Evolutionary conservation across 1,140 invertebrate genomes (phyloP).

Genomic region (Acyrthosiphon pisum): DNA sequence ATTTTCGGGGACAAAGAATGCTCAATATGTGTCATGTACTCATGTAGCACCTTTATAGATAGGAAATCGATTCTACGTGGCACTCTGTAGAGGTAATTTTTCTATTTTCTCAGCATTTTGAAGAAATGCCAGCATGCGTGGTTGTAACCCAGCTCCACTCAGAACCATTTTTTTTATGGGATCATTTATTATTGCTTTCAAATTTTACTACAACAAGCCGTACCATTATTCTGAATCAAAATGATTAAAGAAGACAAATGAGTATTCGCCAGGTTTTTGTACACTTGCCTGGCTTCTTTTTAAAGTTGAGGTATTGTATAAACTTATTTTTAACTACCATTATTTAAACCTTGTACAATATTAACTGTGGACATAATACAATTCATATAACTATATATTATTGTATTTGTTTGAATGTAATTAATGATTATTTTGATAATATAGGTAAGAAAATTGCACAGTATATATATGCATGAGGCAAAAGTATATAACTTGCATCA

Average conservation of each 20-base stretch:
- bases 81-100: neutral
- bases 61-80: neutral
- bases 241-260: constrained; percentile 8
- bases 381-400: too few species aligned
- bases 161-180: neutral
- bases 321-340: too few species aligned
- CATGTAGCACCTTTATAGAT: neutral
- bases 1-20: neutral
- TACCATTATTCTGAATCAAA: neutral
- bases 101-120: neutral
- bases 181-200: neutral
- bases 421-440: too few species aligned
- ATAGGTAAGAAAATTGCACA: too few species aligned
- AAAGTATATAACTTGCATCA: neutral
- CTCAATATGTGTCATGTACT: neutral
- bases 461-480: neutral
- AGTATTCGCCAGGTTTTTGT: neutral
- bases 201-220: neutral
- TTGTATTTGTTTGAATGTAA: too few species aligned
- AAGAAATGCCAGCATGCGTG: neutral
- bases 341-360: too few species aligned
- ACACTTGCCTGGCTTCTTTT: neutral
- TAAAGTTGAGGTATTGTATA: neutral
- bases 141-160: neutral
- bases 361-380: too few species aligned